Percentiles rank a stretch among this genome's conserved stretches.
Evolutionary conservation across 1,140 invertebrate species (phyloP).

Genomic region (Tachypleus tridentatus): DNA sequence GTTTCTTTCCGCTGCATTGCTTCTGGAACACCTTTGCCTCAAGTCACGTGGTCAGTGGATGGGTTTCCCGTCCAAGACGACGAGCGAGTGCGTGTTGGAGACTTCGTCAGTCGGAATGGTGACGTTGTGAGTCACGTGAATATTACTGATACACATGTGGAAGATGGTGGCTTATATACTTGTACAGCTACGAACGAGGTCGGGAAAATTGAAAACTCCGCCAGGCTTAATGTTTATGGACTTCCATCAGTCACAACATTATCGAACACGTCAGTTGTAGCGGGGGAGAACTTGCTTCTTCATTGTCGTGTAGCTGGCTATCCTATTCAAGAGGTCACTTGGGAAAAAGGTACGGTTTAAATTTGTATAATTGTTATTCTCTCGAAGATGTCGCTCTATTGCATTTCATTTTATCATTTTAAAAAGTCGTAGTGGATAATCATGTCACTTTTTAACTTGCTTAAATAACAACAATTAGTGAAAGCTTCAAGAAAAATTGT

Average conservation of each 20-base stretch:
- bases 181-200: constrained; percentile 85
- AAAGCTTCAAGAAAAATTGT: no score
- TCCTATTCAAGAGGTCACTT: constrained; percentile 82
- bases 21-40: constrained; percentile 20
- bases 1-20: constrained; percentile 22
- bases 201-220: constrained; percentile 69
- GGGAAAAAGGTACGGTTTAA: constrained; percentile 59
- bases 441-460: no score
- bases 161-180: constrained; percentile 84
- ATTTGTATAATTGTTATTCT: no score
- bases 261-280: constrained; percentile 57
- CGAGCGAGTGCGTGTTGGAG: constrained; percentile 28
- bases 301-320: constrained; percentile 89
- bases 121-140: constrained; percentile 90
- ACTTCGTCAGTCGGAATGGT: constrained; percentile 39
- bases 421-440: no score
- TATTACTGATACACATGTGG: constrained; percentile 78
- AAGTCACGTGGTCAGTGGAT: constrained; percentile 23
- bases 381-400: no score
- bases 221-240: constrained; percentile 82
- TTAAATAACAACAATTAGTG: no score
- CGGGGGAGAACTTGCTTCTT: constrained; percentile 73
- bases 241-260: constrained; percentile 73
- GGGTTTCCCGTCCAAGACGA: constrained; percentile 25
- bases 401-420: no score